A percentile compares a stretch with the other conserved stretches of the same genome.
Conservation (phyloP, 2,797 vertebrate species). For the Atherinosoma microstoma region DNA sequence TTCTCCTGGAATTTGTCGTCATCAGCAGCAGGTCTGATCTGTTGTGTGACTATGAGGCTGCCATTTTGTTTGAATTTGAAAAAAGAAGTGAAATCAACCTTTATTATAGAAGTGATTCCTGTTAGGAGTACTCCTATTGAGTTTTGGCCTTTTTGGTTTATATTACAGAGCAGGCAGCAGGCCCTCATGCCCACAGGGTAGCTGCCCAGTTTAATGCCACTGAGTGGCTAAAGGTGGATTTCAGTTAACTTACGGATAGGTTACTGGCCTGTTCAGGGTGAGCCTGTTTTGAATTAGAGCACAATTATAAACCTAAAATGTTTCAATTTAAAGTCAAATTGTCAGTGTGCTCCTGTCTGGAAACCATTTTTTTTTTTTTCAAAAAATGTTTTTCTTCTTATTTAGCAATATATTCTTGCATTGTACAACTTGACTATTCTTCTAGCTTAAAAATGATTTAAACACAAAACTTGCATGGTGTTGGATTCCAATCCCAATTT, state of each 20-base stretch:
- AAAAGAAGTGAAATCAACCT: constrained; percentile 26
- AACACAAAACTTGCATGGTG: not conserved
- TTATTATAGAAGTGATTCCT: constrained; percentile 35
- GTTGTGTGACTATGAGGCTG: constrained; percentile 30
- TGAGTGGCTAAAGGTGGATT: not conserved
- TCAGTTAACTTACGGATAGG: constrained; percentile 7
- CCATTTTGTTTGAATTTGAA: constrained; percentile 48
- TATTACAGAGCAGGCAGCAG: constrained; percentile 2
- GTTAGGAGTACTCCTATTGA: constrained; percentile 38
- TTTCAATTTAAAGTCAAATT: not conserved
- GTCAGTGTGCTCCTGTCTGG: not conserved
- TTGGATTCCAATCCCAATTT: not conserved
- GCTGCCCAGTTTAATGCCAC: not conserved
- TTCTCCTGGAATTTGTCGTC: constrained; percentile 35
- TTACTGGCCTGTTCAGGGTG: not conserved
- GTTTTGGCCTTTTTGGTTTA: constrained; percentile 11
- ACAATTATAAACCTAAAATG: not conserved
- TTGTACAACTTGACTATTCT: not conserved
- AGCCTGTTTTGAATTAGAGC: not conserved
- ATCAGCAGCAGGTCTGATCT: constrained; percentile 24
- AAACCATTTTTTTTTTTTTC: too few species aligned
- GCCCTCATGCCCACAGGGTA: not conserved
- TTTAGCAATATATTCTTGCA: not conserved
- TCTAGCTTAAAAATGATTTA: too few species aligned
- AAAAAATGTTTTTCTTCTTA: not conserved